Evolutionary conservation across 2,888 invertebrate genomes (phyloP), one percentile per base, ranked within the genome.

Genomic region (Nomada flava): DNA sequence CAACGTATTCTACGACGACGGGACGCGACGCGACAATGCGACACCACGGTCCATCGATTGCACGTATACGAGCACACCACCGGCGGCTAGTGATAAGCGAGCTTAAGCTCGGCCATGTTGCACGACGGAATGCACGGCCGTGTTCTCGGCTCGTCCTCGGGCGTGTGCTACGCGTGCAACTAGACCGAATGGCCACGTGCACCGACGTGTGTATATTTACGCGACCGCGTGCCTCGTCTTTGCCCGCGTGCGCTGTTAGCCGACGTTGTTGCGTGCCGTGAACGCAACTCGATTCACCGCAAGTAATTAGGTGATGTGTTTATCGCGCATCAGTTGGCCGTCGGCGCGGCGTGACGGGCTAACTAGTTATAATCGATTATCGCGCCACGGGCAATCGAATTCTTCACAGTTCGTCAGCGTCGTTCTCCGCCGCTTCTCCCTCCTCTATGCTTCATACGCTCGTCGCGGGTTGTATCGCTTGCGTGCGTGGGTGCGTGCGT

Each of bases 281-380:
- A 87, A 85, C 73, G 85, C 73, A 79, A 85, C 83, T 86, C 88
- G 89, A 91, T 89, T 89, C 90, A 91, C 90, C 91, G 91, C 91
- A 86, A 91, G 90, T 92, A 92, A 92, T 92, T 92, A 92, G 92
- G 90, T 90, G 91, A 92, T 92, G 92, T 87, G 91, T 92, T 92
- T 91, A 92, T 92, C 91, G 90, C 90, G 88, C 91, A 90, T 91
- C 91, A 86, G 90, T 91, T 91, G 86, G 87, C 81, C 85, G 85
- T 78, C 84, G 84, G 76, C 84, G 79, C 85, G 85, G 88, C 88
- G 84, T 89, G 87, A 89, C 88, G 86, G 85, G 80, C 87, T 85
- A 89, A 88, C 89, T 85, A 76, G 83, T 84, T 81, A 84, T 91
- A 91, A 92, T 92, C 91, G 91, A 92, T 92, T 90, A 91, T 88